Base-by-base conservation (phyloP, 2,113 vertebrate genomes). In the Ptyas mucosa region DNA sequence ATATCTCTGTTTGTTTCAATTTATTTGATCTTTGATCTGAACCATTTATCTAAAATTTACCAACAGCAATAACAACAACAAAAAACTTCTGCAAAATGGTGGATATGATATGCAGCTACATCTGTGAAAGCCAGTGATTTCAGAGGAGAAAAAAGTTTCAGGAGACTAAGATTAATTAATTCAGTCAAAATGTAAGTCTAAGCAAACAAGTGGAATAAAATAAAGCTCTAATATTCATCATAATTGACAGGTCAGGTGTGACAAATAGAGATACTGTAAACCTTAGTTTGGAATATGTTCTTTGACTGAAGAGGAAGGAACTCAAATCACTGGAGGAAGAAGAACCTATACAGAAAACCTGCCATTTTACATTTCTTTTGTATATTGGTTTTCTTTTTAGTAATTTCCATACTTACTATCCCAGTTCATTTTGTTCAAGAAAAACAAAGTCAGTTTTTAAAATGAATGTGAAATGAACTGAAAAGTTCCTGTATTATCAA, bases 61-160 rank as follows among this genome's bases (percentile, higher is more conserved):
- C 46, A 85, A 94, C 23, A 61, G 3, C 55, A 57, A 8, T 20
- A 92, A 88, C 90, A 52, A 52, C 3, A 12, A 15, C 8, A 24
- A 39, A 81, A 18, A 18, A 18, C 6, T 7, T 69, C 88, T 39
- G 51, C 2, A 43, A 52, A 91, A 7, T 92, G 52, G 24, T 34
- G 12, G 21, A 34, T 8, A 64, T 94, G 51, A 81, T 58, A 53
- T 94, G 91, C 34, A 90, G 69, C 34, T 94, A 90, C 85, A 92
- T 2, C 3, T 92, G 53, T 2, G 34, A 5, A 92, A 92, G 14
- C 15, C 7, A 92, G 51, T 3, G 58, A 64, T 91, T 92, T 55
- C 55, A 34, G 26, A 57, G 11, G 87, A 10, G 8, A 11, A 92
- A 43, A 39, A 81, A 39, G 92, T 51, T 93, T 61, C 53, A 95